A percentile compares a stretch with the other conserved stretches of the same genome.
phyloP scores from a whole-genome alignment of 2,797 vertebrate species.

The Typhlichthys subterraneus region DNA sequence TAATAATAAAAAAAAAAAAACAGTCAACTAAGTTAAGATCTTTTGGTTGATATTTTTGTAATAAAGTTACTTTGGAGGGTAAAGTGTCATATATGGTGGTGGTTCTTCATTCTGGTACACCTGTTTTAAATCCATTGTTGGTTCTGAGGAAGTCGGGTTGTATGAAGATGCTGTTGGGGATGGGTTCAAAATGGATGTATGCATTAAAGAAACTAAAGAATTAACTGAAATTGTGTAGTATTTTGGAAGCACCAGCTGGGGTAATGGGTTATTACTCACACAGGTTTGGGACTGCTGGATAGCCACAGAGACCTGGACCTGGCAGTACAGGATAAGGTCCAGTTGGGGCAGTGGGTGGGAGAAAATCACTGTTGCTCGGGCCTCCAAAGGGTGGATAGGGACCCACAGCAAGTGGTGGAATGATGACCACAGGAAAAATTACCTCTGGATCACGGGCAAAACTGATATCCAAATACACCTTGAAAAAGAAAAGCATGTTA shows the following conservation, averaged over 20 bases:
- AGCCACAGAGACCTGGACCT: slow-evolving; percentile 14
- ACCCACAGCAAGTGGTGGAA: slow-evolving; percentile 4
- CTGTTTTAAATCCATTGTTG: slow-evolving; percentile 15
- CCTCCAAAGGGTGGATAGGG: slow-evolving; percentile 15
- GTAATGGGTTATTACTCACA: too few species aligned
- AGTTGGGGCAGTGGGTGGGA: slow-evolving; percentile 4
- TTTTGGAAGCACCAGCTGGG: too few species aligned
- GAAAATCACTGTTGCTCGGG: slow-evolving; percentile 42
- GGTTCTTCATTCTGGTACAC: slow-evolving; percentile 7
- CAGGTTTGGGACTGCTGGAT: slow-evolving; percentile 6
- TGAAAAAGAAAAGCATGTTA: neutral
- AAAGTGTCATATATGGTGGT: slow-evolving; percentile 33
- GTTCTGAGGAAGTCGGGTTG: slow-evolving; percentile 17
- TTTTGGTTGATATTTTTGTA: too few species aligned
- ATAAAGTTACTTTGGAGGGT: neutral
- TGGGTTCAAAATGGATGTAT: too few species aligned
- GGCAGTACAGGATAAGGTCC: slow-evolving; percentile 9
- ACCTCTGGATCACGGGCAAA: slow-evolving; percentile 53
- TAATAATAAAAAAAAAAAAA: too few species aligned
- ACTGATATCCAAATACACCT: slow-evolving; percentile 64
- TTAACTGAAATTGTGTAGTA: too few species aligned
- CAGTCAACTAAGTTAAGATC: too few species aligned
- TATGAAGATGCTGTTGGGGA: slow-evolving; percentile 1
- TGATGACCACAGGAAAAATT: slow-evolving; percentile 46
- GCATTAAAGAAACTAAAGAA: too few species aligned